Conservation (phyloP, 2,797 vertebrate genomes). For the Echeneis naucrates region DNA sequence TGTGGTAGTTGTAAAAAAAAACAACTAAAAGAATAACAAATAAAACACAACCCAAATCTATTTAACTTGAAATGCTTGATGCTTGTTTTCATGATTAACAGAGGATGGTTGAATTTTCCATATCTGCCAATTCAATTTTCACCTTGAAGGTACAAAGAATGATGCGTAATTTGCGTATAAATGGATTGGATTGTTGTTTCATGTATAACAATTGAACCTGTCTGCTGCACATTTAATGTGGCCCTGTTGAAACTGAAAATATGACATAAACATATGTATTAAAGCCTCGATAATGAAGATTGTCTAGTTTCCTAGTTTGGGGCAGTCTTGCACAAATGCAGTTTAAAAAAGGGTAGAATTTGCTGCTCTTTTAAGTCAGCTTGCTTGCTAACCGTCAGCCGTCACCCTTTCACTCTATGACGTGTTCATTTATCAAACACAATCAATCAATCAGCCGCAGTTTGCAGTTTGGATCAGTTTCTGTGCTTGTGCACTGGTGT, state of each 20-base stretch:
- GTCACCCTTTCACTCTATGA: not conserved
- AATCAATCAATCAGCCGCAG: slow-evolving; percentile 12
- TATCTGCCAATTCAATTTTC: no score
- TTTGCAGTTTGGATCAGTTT: slow-evolving; percentile 1
- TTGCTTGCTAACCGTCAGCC: not conserved
- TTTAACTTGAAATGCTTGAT: no score
- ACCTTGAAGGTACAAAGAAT: no score
- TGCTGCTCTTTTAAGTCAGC: not conserved
- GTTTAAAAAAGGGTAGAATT: not conserved
- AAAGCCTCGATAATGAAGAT: not conserved
- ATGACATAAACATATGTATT: not conserved
- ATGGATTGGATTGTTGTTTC: no score
- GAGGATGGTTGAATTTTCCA: no score
- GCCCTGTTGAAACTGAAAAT: not conserved
- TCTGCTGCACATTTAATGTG: not conserved
- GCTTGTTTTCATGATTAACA: no score
- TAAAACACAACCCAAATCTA: not conserved
- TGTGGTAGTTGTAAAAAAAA: not conserved
- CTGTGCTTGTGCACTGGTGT: not conserved
- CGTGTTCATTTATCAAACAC: not conserved
- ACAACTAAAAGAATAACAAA: no score
- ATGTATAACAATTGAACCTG: no score
- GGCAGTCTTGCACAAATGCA: not conserved
- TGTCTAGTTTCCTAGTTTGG: not conserved
- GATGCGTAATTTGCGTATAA: no score